phyloP scores from a whole-genome alignment of 2,797 vertebrate species.

The Tokudaia muenninki region DNA sequence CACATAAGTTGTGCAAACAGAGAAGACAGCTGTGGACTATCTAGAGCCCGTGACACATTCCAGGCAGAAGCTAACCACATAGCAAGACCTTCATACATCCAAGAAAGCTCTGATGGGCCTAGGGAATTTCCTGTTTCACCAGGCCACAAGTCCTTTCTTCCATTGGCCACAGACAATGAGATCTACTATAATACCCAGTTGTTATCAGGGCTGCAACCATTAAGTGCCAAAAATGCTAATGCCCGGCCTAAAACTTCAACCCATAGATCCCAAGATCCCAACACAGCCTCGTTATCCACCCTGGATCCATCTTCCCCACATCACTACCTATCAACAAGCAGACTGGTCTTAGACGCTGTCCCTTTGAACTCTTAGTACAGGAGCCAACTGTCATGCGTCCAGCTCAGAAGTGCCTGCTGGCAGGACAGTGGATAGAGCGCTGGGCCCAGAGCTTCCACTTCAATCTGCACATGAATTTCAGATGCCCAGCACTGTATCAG shows the following conservation, averaged over 20 bases:
- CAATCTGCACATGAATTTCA: background rate
- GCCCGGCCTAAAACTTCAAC: background rate
- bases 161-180: background rate
- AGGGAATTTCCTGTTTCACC: background rate
- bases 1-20: background rate
- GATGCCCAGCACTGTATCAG: background rate
- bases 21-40: background rate
- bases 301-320: background rate
- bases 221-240: background rate
- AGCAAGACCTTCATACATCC: background rate
- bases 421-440: background rate
- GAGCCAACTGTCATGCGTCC: background rate
- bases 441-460: background rate
- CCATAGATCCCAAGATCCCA: background rate
- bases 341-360: background rate
- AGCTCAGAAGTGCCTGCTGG: background rate
- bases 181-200: background rate
- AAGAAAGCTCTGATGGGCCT: background rate
- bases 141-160: background rate
- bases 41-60: background rate
- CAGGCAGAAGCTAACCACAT: background rate
- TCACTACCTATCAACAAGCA: background rate
- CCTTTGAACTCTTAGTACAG: background rate
- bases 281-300: background rate
- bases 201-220: background rate